A percentile compares a stretch with the other conserved stretches of the same genome.
phyloP scores from a whole-genome alignment of 2,113 vertebrate genomes.

The Hystrix brachyura region DNA sequence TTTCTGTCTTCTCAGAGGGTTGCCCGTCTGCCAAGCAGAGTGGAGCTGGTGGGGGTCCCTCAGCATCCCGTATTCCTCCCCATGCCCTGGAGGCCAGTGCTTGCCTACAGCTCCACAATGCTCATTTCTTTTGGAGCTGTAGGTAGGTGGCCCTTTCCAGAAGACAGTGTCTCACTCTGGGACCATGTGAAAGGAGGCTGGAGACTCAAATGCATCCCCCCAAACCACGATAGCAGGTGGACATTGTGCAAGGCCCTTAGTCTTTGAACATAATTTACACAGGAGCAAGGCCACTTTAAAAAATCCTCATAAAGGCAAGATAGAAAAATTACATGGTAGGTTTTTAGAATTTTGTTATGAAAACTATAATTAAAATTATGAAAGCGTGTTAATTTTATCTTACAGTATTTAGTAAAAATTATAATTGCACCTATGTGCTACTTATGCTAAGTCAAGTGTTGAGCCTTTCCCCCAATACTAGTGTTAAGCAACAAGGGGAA shows the following conservation, averaged over 20 bases:
- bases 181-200: not conserved
- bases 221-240: not conserved
- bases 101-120: not conserved
- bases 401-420: constrained; percentile 48
- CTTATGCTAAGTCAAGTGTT: not conserved
- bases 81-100: rapidly evolving
- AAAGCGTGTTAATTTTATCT: constrained; percentile 52
- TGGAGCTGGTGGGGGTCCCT: not conserved
- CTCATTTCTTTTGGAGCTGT: not conserved
- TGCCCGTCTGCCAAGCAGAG: not conserved
- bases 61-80: rapidly evolving
- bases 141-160: not conserved
- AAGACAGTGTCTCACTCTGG: not conserved
- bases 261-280: not conserved
- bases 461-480: not conserved
- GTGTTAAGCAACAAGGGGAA: not conserved
- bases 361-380: constrained; percentile 55
- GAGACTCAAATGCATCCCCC: not conserved
- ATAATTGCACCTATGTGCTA: not conserved
- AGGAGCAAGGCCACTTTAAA: not conserved
- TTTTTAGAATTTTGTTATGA: not conserved
- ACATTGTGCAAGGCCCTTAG: not conserved
- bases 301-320: constrained; percentile 7
- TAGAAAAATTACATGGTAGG: not conserved
- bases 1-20: not conserved